A percentile compares a stretch with the other conserved stretches of the same genome.
Conservation (phyloP, 92 coral and sea anemone species). For the Heteractis magnifica region DNA sequence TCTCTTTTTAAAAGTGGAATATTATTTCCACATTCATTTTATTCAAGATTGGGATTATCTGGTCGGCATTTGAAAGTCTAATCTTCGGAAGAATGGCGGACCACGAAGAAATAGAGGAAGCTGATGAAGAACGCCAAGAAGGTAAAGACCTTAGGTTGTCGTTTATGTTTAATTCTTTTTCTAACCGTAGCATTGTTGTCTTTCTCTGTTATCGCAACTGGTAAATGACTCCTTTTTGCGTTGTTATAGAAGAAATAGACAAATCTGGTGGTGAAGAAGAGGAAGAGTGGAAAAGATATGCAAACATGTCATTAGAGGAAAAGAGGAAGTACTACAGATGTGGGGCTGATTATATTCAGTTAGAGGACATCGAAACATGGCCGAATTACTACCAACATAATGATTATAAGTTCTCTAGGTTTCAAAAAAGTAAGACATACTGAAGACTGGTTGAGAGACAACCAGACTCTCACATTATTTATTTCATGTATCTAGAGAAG, state of each 20-base stretch:
- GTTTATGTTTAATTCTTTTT: not conserved
- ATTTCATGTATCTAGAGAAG: too few species aligned
- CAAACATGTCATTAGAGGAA: conserved; percentile 56
- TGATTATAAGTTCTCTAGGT: conserved; percentile 9
- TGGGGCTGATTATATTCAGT: conserved; percentile 52
- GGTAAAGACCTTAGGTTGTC: not conserved
- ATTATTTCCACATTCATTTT: not conserved
- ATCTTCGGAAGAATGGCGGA: not conserved
- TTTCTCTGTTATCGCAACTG: not conserved
- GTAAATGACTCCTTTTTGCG: not conserved
- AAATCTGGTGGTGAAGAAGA: not conserved
- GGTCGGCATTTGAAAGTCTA: not conserved
- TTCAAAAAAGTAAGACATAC: conserved; percentile 6
- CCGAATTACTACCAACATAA: conserved; percentile 58
- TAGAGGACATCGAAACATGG: conserved; percentile 69
- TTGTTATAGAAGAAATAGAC: not conserved
- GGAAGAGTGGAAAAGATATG: conserved; percentile 59
- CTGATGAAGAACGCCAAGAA: not conserved
- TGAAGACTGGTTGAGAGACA: not conserved
- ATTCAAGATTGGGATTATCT: conserved; percentile 1
- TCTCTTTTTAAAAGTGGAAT: not conserved
- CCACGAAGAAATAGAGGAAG: not conserved
- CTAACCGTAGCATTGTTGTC: not conserved
- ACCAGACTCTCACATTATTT: not conserved
- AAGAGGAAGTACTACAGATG: conserved; percentile 70